Base-by-base conservation (phyloP, 2,797 vertebrate genomes). In the Scleropages formosus region DNA sequence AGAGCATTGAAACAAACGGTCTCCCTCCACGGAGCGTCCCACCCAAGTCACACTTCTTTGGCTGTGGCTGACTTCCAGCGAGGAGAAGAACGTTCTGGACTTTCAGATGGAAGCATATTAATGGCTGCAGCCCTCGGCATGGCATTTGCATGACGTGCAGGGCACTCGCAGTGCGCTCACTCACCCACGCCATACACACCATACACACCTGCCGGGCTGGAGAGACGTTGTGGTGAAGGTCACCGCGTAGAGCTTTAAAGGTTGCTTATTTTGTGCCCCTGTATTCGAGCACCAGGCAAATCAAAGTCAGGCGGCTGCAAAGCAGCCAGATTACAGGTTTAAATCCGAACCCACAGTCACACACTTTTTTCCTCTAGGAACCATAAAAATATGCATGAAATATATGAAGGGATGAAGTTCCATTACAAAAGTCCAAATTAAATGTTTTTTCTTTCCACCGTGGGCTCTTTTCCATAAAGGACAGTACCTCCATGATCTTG, bases 231-330 rank as follows among this genome's bases (percentile, higher is more conserved):
- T 75, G 58, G 78, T 85, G 85, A 94, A 93, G 87, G 88, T 93
- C 89, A 93, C 76, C 77, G 84, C 11, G 89, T 85, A 85, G 84
- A 91, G 84, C 89, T 91, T 93, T 88, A 94, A 93, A 91, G 90
- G 88, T 88, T 90, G 84, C 74, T 80, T 82, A 83, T 81, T 87
- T 85, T 90, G 88, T 88, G 86, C 73, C 87, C 78, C 74, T 9
- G 81, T 82, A 89, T 9, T 51, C 46, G 87, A 88, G 80, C 90
- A 88, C 22, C 81, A 84, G 86, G 87, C 76, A 85, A 82, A 85
- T 89, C 82, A 88, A 66, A 81, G 86, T 16, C 76, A 31, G 76
- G 53, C 51, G 31, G 2, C 39, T 39, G 2, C 78, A 72, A 81
- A 84, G 77, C 39, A 68, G 76, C 15, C 47, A 81, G 83, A 87